phyloP scores from a whole-genome alignment of 1,140 invertebrate species.

The Nasonia vitripennis region DNA sequence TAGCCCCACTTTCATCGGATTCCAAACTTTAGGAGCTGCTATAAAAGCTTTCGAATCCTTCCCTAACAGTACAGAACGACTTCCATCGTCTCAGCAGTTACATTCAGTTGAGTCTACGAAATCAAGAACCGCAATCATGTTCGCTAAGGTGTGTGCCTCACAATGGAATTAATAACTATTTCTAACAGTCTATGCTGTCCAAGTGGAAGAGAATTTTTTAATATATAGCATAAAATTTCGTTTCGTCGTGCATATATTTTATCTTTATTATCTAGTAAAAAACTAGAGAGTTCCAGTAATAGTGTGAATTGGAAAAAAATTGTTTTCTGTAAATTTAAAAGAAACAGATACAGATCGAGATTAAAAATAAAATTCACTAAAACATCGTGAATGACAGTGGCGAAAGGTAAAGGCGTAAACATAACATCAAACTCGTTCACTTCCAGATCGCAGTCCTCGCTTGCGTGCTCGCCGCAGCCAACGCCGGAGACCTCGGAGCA shows the following conservation, averaged over 20 bases:
- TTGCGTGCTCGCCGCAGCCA: conserved; percentile 66
- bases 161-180: not conserved
- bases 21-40: conserved; percentile 31
- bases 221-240: too few relatives aligned
- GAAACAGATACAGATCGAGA: too few relatives aligned
- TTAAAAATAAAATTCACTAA: too few relatives aligned
- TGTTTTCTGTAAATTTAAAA: too few relatives aligned
- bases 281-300: too few relatives aligned
- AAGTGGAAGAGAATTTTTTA: too few relatives aligned
- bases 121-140: conserved; percentile 41
- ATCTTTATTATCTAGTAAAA: too few relatives aligned
- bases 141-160: conserved; percentile 51
- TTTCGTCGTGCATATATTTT: too few relatives aligned
- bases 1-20: not conserved
- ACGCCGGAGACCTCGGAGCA: conserved; percentile 69
- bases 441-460: conserved; percentile 72
- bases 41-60: conserved; percentile 58
- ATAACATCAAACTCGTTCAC: not conserved
- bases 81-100: not conserved
- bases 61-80: conserved; percentile 9
- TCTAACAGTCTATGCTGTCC: too few relatives aligned
- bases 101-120: not conserved
- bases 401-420: not conserved
- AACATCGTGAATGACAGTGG: not conserved
- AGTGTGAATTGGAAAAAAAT: too few relatives aligned